Conservation (phyloP, 1,140 invertebrate genomes). For the Chironomus striatipennis region DNA sequence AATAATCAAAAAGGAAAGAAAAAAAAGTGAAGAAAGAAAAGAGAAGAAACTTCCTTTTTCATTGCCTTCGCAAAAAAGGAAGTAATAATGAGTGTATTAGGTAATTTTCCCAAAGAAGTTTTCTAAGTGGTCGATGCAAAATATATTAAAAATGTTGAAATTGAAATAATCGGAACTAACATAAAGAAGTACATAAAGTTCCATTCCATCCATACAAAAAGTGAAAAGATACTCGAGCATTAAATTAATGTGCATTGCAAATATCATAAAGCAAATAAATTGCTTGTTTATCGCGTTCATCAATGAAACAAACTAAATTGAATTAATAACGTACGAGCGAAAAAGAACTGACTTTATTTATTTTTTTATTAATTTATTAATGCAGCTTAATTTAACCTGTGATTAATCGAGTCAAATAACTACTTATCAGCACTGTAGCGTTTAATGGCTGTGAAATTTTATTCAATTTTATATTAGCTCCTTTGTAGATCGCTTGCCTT, state of each 20-base stretch:
- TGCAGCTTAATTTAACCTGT: conserved; percentile 12
- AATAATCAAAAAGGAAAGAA: neutral
- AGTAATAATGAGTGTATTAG: conserved; percentile 14
- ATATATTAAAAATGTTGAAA: too few relatives aligned
- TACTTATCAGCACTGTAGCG: neutral
- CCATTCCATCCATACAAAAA: neutral
- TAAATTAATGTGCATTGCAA: conserved; percentile 14
- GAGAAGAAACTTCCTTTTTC: conserved; percentile 12
- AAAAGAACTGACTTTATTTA: neutral
- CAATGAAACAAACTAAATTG: neutral
- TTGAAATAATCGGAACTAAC: too few relatives aligned
- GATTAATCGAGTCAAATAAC: neutral
- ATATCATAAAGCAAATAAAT: conserved; percentile 13
- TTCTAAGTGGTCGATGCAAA: neutral
- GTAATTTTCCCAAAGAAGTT: neutral
- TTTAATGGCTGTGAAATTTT: too few relatives aligned
- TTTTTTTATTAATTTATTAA: conserved; percentile 15
- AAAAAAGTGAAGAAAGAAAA: conserved; percentile 6
- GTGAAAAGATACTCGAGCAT: conserved; percentile 7
- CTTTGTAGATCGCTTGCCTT: too few relatives aligned
- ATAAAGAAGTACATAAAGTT: too few relatives aligned
- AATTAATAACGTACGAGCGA: neutral
- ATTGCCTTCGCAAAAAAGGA: conserved; percentile 1
- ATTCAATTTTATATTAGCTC: too few relatives aligned
- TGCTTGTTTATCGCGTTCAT: conserved; percentile 12